phyloP scores from a whole-genome alignment of 2,888 invertebrate species.

The Pyrgus malvae region DNA sequence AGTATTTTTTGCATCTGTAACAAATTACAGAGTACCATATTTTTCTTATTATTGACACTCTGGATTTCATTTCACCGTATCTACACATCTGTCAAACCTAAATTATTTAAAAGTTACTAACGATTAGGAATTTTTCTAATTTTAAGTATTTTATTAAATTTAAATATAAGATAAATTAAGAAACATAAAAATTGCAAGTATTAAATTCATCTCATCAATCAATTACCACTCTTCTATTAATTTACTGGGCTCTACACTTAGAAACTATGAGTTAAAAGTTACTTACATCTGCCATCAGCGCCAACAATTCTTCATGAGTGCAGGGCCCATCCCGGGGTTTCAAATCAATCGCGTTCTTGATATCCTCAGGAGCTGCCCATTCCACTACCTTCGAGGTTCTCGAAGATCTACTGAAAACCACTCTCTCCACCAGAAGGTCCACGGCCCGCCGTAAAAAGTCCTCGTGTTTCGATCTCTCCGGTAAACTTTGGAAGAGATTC shows the following conservation, averaged over 20 bases:
- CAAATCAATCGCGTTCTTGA: conserved; percentile 86
- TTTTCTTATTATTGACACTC: no score
- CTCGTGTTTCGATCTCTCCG: conserved; percentile 85
- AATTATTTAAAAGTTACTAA: no score
- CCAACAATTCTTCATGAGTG: conserved; percentile 85
- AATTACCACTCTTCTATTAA: no score
- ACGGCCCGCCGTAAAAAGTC: conserved; percentile 86
- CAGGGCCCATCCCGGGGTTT: conserved; percentile 81
- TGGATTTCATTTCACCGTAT: no score
- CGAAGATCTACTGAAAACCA: conserved; percentile 88
- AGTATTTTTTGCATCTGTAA: no score
- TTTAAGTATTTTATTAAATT: no score
- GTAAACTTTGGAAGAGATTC: conserved; percentile 81
- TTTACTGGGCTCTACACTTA: not conserved
- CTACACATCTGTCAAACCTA: no score
- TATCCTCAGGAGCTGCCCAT: conserved; percentile 89
- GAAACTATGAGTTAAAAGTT: not conserved
- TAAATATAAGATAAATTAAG: no score
- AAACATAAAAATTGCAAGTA: no score
- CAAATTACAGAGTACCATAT: no score
- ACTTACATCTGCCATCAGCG: conserved; percentile 86
- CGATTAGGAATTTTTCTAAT: no score
- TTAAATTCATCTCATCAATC: no score
- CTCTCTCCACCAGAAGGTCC: conserved; percentile 87
- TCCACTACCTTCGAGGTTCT: conserved; percentile 89